These are phyloP conservation scores for Amiota minor DNA, from an alignment of 2,888 invertebrate species.

Conservation along the genomic window DNA sequence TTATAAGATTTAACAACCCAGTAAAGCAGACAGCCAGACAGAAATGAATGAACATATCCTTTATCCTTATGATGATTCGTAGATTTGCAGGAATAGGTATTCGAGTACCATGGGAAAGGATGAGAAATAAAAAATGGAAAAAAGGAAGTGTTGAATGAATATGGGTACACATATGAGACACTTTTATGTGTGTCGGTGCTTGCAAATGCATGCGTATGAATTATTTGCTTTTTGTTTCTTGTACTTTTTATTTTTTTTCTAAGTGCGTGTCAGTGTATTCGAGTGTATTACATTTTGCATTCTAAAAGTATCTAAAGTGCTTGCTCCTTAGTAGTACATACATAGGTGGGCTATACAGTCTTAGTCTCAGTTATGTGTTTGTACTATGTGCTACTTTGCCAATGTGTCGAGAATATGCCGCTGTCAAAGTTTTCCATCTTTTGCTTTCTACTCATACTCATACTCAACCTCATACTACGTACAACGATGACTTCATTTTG, in stretches of 20 bases:
- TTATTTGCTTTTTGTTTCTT: too few relatives aligned
- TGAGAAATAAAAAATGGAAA: neutral
- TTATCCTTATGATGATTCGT: constrained; percentile 46
- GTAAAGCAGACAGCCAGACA: constrained; percentile 50
- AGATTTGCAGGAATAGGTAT: too few relatives aligned
- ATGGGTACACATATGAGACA: neutral
- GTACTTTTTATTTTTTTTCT: too few relatives aligned
- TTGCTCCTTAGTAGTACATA: neutral
- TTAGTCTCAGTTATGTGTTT: too few relatives aligned
- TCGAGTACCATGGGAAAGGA: too few relatives aligned
- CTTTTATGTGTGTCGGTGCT: neutral
- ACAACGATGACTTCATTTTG: constrained; percentile 51
- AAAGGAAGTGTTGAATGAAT: neutral
- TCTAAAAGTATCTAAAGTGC: constrained; percentile 11
- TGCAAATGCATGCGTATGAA: neutral
- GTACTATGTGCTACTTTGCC: too few relatives aligned
- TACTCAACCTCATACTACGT: neutral
- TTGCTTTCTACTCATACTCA: neutral
- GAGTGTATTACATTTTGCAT: constrained; percentile 2
- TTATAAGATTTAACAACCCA: constrained; percentile 53
- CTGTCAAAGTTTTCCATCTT: neutral
- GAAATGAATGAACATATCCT: constrained; percentile 46
- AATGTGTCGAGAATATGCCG: too few relatives aligned
- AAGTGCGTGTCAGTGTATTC: neutral
- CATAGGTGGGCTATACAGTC: too few relatives aligned